Evolutionary conservation across 2,797 vertebrate genomes (phyloP), one percentile per base, ranked within the genome.

Genomic region (Mustela erminea): DNA sequence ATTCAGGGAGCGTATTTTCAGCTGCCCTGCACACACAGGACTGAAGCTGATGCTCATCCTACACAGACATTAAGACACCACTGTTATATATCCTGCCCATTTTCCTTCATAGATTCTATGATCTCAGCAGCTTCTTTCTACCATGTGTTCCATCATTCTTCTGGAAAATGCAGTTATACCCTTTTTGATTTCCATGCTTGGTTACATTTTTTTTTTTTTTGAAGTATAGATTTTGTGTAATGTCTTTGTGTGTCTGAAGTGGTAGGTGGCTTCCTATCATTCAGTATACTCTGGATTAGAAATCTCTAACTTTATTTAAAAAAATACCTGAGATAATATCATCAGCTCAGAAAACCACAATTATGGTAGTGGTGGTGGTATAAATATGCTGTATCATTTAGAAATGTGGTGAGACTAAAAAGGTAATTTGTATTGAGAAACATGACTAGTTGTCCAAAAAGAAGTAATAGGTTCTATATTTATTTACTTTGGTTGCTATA

Each of bases 211-310:
- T 72, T 77, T n/a, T n/a, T 38, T 72, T 77, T 27, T 93, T 78
- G n/a, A 38, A 87, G 87, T 27, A 49, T n/a, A 58, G 60, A 78
- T 60, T 68, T 83, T 56, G 49, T 62, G 32, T 56, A 72, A n/a
- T 29, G 66, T 10, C 62, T 87, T 85, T 83, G 46, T 23, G 25
- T 83, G 6, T 85, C 86, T 91, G 38, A 92, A 86, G 9, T 38
- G 4, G 10, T 72, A 58, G 13, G 8, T 91, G 21, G 2, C 54
- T 81, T 95, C 11, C 70, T n/a, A 11, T 74, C 89, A 17, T 49
- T 72, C 38, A 88, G 1, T 12, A 18, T 11, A 35, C 1, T 77
- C 32, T 90, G 83, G 15, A 23, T 11, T 72, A 60, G 56, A 77
- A 93, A 60, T 35, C 14, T 46, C 43, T 46, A 66, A 54, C 32